Evolutionary conservation across 2,888 invertebrate species (phyloP), one percentile per base, ranked within the genome.

Genomic region (Danaus chrysippus): DNA sequence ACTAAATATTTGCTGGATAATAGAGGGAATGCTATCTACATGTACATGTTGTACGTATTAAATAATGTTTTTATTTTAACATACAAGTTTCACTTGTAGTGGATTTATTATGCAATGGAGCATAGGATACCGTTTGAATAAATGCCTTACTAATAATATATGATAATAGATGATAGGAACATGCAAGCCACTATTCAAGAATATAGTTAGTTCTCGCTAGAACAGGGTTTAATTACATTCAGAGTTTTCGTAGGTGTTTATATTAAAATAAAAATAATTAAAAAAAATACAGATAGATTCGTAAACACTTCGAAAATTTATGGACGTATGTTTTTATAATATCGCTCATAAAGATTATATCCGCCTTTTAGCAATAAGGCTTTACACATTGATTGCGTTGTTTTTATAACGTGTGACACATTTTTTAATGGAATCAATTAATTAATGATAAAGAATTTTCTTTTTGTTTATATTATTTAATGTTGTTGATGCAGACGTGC

Each of bases 361-460:
- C 86, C 86, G 86, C 86, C 86, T 86, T 83, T 86, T 86, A 84
- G 74, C 74, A 75, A 84, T 84, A 86, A 84, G 79, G 75, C 79
- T 78, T 67, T 60, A 64, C 54, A 81, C 73, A 73, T 75, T 76
- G 75, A 63, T 57, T 63, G 65, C 46, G 46, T 46, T 46, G n/a
- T 46, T 46, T 34, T 34, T 34, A 46, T 46, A 46, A 46, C 46
- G 46, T 46, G 15, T 46, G 46, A 15, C 9, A 46, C 15, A 15
- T 46, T 13, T 15, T 9, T 46, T 13, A n/a, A 46, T 15, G 9
- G 46, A 46, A 46, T 13, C 46, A 13, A 13, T 46, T 10, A 17
- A 49, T 49, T 49, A 15, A 17, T 49, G 15, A 17, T 17, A 49
- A 15, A 15, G 9, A 8, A 17, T 17, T 49, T 49, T 49, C 49